These are phyloP conservation scores for Acronicta aceris DNA, from an alignment of 2,888 invertebrate species.

Conservation along the genomic window DNA sequence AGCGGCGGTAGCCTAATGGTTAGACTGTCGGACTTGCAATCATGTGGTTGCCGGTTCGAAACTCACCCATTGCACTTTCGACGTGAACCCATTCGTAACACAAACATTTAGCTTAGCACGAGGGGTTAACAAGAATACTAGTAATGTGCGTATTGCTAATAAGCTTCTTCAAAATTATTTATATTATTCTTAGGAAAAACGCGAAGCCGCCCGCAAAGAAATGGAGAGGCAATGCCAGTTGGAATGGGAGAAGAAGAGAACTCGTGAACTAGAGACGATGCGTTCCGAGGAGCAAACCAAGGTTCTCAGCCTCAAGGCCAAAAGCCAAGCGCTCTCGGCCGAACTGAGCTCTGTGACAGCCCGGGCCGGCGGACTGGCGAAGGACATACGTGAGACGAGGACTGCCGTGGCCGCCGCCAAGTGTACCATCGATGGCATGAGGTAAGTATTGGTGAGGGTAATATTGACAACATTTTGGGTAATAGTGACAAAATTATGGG, in stretches of 20 bases:
- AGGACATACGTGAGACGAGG: conserved; percentile 80
- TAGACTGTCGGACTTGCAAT: no score
- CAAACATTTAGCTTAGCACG: no score
- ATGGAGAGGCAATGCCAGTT: conserved; percentile 98
- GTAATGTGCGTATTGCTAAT: no score
- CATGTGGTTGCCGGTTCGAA: no score
- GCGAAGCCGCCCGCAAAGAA: conserved; percentile 90
- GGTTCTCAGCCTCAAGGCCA: conserved; percentile 95
- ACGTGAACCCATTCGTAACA: no score
- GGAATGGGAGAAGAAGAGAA: conserved; percentile 98
- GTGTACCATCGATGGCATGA: conserved; percentile 98
- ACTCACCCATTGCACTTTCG: no score
- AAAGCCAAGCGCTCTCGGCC: conserved; percentile 94
- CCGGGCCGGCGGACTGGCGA: conserved; percentile 73
- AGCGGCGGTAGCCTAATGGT: no score
- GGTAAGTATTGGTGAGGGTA: conserved; percentile 69
- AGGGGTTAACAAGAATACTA: no score
- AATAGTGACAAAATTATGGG: no score
- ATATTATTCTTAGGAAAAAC: conserved; percentile 79
- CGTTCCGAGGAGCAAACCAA: conserved; percentile 95
- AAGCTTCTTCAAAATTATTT: no score
- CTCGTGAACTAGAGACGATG: conserved; percentile 95
- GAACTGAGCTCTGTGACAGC: conserved; percentile 91
- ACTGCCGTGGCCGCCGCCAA: conserved; percentile 97
- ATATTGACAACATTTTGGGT: not conserved